Base-by-base conservation (phyloP, 2,888 invertebrate genomes). In the Drepanosiphum platanoidis region DNA sequence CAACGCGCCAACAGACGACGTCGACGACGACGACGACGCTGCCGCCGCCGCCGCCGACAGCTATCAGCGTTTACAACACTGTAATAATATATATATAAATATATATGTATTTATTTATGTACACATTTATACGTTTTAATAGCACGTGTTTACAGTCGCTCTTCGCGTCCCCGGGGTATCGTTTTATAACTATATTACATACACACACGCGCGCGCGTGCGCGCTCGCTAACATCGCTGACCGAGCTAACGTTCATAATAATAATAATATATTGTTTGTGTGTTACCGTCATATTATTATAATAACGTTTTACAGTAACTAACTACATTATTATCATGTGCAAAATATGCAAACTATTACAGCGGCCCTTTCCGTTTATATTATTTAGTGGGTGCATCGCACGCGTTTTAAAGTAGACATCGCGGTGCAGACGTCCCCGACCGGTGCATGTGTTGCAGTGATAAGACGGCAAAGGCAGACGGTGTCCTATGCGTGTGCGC, bases 151-250 rank as follows among this genome's bases (percentile, higher is more conserved):
- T 61, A 39, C 27, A 61, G 74, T 52, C 32, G 46, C 15, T 18
- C 13, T 61, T 15, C 27, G 39, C 18, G 36, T 77, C 36, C 15
- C 27, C 58, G 3, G 75, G 27, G 36, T 5, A 61, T 61, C 39
- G 61, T 77, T 77, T 61, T 77, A 77, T 30, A 30, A 61, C 72
- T 46, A 46, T 46, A 27, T 27, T 27, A 27, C 61, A 27, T 11
- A 61, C 7, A 3, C 61, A 8, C 8, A 27, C 1, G 7, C 61
- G 15, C 18, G 22, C 52, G 15, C 42, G 15, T 13, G 15, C 18
- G 15, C 52, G 15, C 42, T 5, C 7, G 22, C 52, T 22, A 52
- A 18, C 22, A 22, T 22, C 18, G 52, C 52, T 11, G 5, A 13
- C 46, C 27, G n/a, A 61, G 61, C n/a, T 61, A 27, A 11, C 27